Evolutionary conservation across 2,797 vertebrate genomes (phyloP).

Genomic region (Forpus xanthops): DNA sequence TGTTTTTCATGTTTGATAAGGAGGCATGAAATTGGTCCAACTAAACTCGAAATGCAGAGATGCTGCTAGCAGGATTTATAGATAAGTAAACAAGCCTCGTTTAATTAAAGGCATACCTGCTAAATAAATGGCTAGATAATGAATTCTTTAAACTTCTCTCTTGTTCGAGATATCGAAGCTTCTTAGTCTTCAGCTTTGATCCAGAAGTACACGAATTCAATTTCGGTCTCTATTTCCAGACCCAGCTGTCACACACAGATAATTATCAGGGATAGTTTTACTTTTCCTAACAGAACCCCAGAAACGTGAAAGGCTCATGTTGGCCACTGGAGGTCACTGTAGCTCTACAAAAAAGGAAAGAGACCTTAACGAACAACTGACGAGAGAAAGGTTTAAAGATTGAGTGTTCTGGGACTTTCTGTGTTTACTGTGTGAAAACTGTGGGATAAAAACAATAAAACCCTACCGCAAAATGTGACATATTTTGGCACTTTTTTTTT

Average conservation of each 20-base stretch:
- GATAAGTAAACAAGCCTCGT: neutral
- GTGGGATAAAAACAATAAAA: constrained; percentile 18
- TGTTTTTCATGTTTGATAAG: neutral
- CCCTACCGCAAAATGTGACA: neutral
- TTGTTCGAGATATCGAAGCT: neutral
- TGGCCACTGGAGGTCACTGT: constrained; percentile 56
- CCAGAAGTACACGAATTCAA: neutral
- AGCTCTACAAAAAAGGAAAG: neutral
- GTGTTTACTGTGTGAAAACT: constrained; percentile 44
- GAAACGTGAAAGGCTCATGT: neutral
- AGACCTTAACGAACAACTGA: neutral
- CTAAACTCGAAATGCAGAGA: neutral
- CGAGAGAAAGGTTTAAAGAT: neutral
- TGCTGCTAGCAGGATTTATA: constrained; percentile 4
- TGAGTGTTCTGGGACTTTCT: constrained; percentile 23
- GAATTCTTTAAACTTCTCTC: neutral
- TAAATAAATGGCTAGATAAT: neutral
- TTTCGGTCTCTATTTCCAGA: constrained; percentile 41
- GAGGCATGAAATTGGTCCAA: neutral
- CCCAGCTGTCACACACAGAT: constrained; percentile 12
- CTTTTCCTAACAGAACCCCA: neutral
- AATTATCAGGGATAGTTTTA: constrained; percentile 26
- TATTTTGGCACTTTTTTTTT: neutral
- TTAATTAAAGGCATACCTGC: constrained; percentile 12
- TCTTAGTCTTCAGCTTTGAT: constrained; percentile 44